A percentile compares a stretch with the other conserved stretches of the same genome.
These are phyloP conservation scores for Calosoma granatense DNA, from an alignment of 1,140 invertebrate genomes.

Conservation along the genomic window DNA sequence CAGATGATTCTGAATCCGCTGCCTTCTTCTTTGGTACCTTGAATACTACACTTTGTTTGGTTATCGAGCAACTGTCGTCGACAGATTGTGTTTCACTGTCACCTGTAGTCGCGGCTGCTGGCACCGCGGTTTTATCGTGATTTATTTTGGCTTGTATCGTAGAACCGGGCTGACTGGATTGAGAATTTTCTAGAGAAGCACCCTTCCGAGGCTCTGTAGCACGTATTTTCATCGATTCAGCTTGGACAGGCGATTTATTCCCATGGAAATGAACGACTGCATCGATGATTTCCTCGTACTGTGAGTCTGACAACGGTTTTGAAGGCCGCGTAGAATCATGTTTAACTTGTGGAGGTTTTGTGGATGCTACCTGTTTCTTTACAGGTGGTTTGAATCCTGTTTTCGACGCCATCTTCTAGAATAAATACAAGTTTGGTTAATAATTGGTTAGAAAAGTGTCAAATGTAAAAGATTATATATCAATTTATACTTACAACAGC, in stretches of 20 bases:
- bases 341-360: background rate
- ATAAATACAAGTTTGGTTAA: no score
- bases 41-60: background rate
- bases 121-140: background rate
- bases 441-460: no score
- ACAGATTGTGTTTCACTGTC: no score
- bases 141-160: no score
- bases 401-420: background rate
- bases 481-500: no score
- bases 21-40: background rate
- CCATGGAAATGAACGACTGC: background rate
- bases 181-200: slow-evolving; percentile 1
- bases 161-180: no score
- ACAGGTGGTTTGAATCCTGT: background rate
- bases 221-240: background rate
- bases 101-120: no score
- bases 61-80: no score
- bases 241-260: background rate
- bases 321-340: background rate
- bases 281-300: background rate
- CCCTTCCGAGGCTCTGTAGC: background rate
- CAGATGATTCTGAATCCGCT: background rate
- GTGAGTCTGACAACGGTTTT: background rate
- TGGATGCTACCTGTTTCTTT: background rate
- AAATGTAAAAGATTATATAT: no score